phyloP scores from a whole-genome alignment of 2,113 vertebrate species.

The Pteropus alecto region DNA sequence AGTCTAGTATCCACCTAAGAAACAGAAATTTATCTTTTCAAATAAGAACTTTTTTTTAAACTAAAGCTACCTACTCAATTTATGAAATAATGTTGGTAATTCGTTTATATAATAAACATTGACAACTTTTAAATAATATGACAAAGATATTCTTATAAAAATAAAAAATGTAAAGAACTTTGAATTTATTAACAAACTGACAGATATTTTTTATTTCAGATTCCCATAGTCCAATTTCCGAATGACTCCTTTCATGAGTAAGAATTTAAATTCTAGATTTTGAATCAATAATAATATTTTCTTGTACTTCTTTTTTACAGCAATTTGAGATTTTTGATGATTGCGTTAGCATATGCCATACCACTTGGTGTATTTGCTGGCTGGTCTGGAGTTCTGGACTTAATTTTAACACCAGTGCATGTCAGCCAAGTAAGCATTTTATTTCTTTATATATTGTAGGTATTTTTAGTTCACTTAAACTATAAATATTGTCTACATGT shows the following conservation, averaged over 20 bases:
- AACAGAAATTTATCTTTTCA: slow-evolving; percentile 30
- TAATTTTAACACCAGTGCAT: slow-evolving; percentile 94
- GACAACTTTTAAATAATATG: background rate
- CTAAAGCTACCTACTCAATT: background rate
- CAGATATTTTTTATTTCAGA: slow-evolving; percentile 33
- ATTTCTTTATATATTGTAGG: slow-evolving; percentile 34
- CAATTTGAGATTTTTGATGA: slow-evolving; percentile 96
- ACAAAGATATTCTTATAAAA: background rate
- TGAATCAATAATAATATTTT: slow-evolving; percentile 27
- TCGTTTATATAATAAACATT: background rate
- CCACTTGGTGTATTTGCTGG: slow-evolving; percentile 95
- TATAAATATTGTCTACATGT: background rate
- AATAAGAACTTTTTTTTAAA: background rate
- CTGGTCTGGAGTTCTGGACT: slow-evolving; percentile 96
- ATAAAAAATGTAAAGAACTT: slow-evolving; percentile 20
- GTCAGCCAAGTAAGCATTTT: slow-evolving; percentile 92
- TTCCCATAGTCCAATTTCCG: background rate
- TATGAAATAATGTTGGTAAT: slow-evolving; percentile 5
- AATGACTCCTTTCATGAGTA: slow-evolving; percentile 38
- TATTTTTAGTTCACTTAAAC: slow-evolving; percentile 51
- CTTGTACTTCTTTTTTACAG: slow-evolving; percentile 78
- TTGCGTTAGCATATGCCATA: slow-evolving; percentile 95
- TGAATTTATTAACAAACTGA: slow-evolving; percentile 14
- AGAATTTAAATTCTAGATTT: slow-evolving; percentile 42
- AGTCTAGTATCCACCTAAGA: background rate